These are phyloP conservation scores for Acrocyrtus sp. DNA, from an alignment of 2,888 invertebrate genomes.

Conservation along the genomic window DNA sequence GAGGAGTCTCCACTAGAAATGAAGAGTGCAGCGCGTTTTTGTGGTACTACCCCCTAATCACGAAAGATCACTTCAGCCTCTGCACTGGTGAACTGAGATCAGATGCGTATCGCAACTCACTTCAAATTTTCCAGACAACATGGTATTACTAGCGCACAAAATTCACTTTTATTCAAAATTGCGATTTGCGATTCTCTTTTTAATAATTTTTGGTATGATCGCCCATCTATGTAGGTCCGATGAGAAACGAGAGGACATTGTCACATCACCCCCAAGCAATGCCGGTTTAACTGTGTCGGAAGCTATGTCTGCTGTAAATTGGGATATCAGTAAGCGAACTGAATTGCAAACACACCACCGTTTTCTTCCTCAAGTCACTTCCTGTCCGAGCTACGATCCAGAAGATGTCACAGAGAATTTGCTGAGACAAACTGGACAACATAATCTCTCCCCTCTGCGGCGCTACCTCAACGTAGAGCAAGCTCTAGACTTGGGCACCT, in stretches of 20 bases:
- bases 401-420: neutral
- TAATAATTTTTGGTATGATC: too few species aligned
- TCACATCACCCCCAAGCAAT: constrained; percentile 5
- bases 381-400: constrained; percentile 5
- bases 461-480: neutral
- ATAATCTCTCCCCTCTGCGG: neutral
- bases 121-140: constrained; percentile 20
- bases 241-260: neutral
- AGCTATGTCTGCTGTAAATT: constrained; percentile 1
- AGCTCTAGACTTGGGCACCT: neutral
- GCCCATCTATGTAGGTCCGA: constrained; percentile 18
- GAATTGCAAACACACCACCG: constrained; percentile 8
- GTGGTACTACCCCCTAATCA: constrained; percentile 39
- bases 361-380: constrained; percentile 24
- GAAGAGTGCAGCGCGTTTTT: constrained; percentile 20
- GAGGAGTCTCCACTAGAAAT: constrained; percentile 9
- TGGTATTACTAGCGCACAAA: too few species aligned
- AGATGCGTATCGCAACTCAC: neutral
- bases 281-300: constrained; percentile 9
- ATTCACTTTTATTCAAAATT: too few species aligned
- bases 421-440: neutral
- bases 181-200: too few species aligned
- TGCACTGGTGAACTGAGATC: constrained; percentile 25
- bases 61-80: neutral
- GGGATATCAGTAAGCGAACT: constrained; percentile 7